Conservation (phyloP, 2,113 vertebrate genomes). For the Pituophis catenifer region DNA sequence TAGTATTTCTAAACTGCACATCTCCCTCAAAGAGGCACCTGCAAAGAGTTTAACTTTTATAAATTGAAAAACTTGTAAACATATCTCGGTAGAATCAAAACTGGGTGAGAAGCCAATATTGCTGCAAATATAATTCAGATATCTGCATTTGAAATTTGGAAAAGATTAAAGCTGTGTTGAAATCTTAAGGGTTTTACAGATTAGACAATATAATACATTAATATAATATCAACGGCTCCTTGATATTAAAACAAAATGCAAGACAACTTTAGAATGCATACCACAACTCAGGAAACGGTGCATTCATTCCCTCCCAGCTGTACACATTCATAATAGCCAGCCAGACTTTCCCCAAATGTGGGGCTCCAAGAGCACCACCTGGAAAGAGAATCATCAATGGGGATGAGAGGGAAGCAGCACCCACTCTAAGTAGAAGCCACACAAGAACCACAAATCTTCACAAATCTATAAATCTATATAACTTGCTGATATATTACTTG, state of each 20-base stretch:
- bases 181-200: background rate
- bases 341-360: background rate
- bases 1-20: background rate
- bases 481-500: background rate
- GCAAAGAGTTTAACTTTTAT: background rate
- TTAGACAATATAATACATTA: background rate
- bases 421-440: background rate
- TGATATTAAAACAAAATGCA: background rate
- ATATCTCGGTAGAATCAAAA: background rate
- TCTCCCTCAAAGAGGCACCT: background rate
- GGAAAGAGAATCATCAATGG: background rate
- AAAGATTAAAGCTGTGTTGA: background rate
- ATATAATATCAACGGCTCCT: too few species aligned
- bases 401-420: background rate
- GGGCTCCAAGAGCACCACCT: conserved; percentile 1
- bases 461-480: background rate
- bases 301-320: conserved; percentile 2
- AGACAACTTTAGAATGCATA: background rate
- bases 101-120: background rate
- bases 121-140: background rate
- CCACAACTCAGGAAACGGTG: background rate
- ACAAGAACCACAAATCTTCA: background rate
- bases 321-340: background rate
- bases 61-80: background rate
- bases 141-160: background rate